Base-by-base conservation (phyloP, 35 echinoderm and acorn worm genomes). In the Acanthaster planci region DNA sequence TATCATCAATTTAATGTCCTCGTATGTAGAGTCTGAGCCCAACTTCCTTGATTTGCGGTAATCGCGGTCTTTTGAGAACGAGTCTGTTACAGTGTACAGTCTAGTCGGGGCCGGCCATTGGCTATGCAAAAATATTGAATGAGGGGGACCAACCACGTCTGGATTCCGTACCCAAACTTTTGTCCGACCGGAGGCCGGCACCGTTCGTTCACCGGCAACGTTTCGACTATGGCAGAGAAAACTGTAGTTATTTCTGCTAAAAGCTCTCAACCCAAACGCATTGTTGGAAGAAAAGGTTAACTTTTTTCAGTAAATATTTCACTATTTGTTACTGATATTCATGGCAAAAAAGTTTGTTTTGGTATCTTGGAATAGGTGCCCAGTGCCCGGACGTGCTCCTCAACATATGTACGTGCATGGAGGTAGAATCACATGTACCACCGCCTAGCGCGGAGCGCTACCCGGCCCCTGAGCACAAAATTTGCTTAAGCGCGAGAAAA, bases 161-260 rank as follows among this genome's bases (percentile, higher is more conserved):
- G 42, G 42, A 6, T 12, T 6, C 42, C 42, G 42, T 12, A 47
- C 42, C 12, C 4, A 59, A 21, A 55, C 0, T 56, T 56, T 2
- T 56, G 54, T 56, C 54, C 16, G 22, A 56, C 19, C 19, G 27
- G 2, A 59, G 27, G 2, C 19, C 56, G 17, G 56, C 56, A 59
- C 2, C 27, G 56, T 21, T 18, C 21, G 10, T 21, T n/a, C n/a
- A n/a, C n/a, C n/a, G 21, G 10, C 52, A 55, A n/a, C n/a, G 52
- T 55, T 21, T 14, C 18, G 12, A 72, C 64, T 19, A 72, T 72
- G 64, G 64, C 26, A 72, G 64, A 72, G 26, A 35, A 72, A 72
- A 72, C 64, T 72, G 64, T 72, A 31, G 64, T 72, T 72, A 72
- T 72, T 72, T 72, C 64, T 31, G 64, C 64, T 12, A 72, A 72